Base-by-base conservation (phyloP, 2,113 vertebrate genomes). In the Antigone vipio region DNA sequence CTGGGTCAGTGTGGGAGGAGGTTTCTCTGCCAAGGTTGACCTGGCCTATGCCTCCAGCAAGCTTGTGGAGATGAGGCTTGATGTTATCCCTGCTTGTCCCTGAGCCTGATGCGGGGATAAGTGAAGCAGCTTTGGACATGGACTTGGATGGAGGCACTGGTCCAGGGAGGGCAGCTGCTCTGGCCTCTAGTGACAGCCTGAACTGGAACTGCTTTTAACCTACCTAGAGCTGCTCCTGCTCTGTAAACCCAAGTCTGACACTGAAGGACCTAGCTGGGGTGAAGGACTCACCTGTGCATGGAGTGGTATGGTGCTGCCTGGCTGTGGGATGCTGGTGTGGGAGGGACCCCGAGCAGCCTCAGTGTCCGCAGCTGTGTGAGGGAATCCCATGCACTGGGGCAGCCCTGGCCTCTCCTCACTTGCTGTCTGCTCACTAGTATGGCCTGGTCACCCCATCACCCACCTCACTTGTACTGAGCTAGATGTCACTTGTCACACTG, bases 161-260 rank as follows among this genome's bases (percentile, higher is more conserved):
- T 29, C 58, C 23, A 22, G 27, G 40, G 63, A 60, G 17, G 40
- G 52, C 77, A 80, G 50, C 76, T 75, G 66, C 74, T 78, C 67
- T 67, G 40, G 5, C n/a, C 7, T 0, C 32, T 21, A 21, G 53
- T 56, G 67, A 20, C 75, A 22, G 35, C 66, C 53, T 68, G 7
- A 84, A 63, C 92, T 94, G 90, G 95, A 64, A 11, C 42, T 30
- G 42, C 62, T 84, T 17, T 38, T 13, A 34, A 1, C 71, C 56
- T 56, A 2, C 59, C 47, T 4, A 0, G 24, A 38, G 78, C 77
- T 76, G 93, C 64, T 56, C 55, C n/a, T 17, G 40, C 60, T 19
- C 49, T 50, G 49, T 24, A 32, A 14, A 14, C 5, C 8, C 40
- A 0, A 0, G 1, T 9, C 47, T 50, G 69, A 6, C 60, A 2